Evolutionary conservation across 2,113 vertebrate genomes (phyloP), one percentile per base, ranked within the genome.

Genomic region (Calyptommatus sinebrachiatus): DNA sequence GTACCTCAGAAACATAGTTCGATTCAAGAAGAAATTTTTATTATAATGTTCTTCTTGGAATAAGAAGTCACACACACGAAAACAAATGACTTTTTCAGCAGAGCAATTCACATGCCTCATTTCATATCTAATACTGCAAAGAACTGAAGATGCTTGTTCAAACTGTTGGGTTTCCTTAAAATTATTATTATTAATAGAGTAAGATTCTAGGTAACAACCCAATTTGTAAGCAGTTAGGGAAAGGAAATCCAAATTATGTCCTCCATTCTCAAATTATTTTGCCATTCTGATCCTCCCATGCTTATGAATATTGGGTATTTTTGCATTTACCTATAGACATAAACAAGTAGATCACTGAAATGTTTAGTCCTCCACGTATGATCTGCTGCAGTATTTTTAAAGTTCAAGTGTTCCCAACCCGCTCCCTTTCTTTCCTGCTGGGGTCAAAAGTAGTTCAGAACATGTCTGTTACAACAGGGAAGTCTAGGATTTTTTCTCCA

Each of bases 121-220:
- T 87, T 83, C 79, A 61, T 76, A 90, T 62, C 81, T 81, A 90
- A 83, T 71, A 61, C 70, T 80, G 10, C 78, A 82, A 86, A 84
- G 1, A 1, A 5, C 76, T 29, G 45, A 24, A n/a, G 73, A 70
- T 24, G 66, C 20, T n/a, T 70, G 2, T 80, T 83, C 62, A 88
- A 31, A 16, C 12, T 82, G 18, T 14, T 78, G 26, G 24, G 31
- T 71, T 80, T 86, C 71, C 75, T 46, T 66, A 82, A 22, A 85
- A 14, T 62, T 87, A 41, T 35, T 46, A 0, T 35, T 35, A 79
- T 45, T 21, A 69, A 69, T 78, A 78, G n/a, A 74, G 2, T 16
- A 76, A 77, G 60, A 28, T 63, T 16, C 31, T 60, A 12, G 29
- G 57, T 8, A 50, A 29, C 22, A 57, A 66, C 76, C 21, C 24